Conservation (phyloP, 1,140 invertebrate genomes). For the Zaprionus africanus region DNA sequence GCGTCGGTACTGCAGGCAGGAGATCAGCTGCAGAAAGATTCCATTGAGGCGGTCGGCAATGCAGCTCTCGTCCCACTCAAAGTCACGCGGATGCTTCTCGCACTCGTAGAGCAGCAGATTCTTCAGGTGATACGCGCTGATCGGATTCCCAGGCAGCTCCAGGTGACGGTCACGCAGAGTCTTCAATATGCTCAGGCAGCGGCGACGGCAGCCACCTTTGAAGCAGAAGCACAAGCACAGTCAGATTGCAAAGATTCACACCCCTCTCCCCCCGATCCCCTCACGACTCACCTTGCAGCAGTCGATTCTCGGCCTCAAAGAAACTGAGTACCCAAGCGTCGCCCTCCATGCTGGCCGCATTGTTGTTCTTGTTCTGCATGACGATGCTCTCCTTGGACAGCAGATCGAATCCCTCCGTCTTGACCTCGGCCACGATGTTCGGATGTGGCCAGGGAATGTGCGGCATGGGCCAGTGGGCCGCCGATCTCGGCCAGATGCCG, state of each 20-base stretch:
- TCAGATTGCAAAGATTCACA: not conserved
- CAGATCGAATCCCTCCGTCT: slow-evolving; percentile 96
- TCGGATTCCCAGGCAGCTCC: slow-evolving; percentile 94
- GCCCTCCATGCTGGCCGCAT: slow-evolving; percentile 92
- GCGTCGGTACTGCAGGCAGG: slow-evolving; percentile 95
- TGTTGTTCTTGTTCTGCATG: slow-evolving; percentile 91
- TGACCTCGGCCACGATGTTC: slow-evolving; percentile 94
- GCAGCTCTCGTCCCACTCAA: slow-evolving; percentile 96
- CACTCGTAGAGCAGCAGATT: slow-evolving; percentile 96
- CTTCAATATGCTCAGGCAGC: slow-evolving; percentile 94
- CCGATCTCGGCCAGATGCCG: slow-evolving; percentile 96
- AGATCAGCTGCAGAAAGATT: slow-evolving; percentile 96
- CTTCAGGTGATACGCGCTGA: slow-evolving; percentile 95
- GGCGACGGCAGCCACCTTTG: slow-evolving; percentile 88
- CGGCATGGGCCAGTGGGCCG: slow-evolving; percentile 95
- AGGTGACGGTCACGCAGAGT: slow-evolving; percentile 95
- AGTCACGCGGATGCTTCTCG: slow-evolving; percentile 96
- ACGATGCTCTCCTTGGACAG: slow-evolving; percentile 93
- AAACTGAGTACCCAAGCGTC: slow-evolving; percentile 97
- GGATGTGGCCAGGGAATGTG: slow-evolving; percentile 96
- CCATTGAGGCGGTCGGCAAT: slow-evolving; percentile 96
- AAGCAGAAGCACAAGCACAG: slow-evolving; percentile 11
- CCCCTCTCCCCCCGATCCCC: not conserved
- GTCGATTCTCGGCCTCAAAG: slow-evolving; percentile 93
- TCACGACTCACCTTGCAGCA: slow-evolving; percentile 89